A percentile compares a stretch with the other conserved stretches of the same genome.
These are phyloP conservation scores for Thamnophis elegans DNA, from an alignment of 2,797 vertebrate species.

Conservation along the genomic window DNA sequence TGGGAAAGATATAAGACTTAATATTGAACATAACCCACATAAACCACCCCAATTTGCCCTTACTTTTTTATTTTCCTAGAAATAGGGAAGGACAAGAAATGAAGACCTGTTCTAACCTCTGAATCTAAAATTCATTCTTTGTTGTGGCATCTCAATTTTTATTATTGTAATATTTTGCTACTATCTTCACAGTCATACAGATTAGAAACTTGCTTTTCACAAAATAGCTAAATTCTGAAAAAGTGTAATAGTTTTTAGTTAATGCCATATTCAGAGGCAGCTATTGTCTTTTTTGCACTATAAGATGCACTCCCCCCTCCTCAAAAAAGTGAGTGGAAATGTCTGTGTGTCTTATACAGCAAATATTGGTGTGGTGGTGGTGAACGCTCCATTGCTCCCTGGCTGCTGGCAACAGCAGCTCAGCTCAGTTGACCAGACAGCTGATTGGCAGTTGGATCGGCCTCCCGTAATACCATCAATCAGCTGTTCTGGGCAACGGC, in stretches of 20 bases:
- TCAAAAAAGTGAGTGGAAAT: too few relatives aligned
- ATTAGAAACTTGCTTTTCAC: neutral
- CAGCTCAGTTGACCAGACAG: too few relatives aligned
- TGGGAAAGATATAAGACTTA: neutral
- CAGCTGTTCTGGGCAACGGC: too few relatives aligned
- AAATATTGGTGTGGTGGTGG: too few relatives aligned
- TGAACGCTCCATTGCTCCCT: too few relatives aligned
- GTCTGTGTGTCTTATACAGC: too few relatives aligned
- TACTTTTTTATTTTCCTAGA: neutral
- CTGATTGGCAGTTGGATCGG: too few relatives aligned
- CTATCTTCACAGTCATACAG: neutral
- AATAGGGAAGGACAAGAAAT: neutral
- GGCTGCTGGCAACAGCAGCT: too few relatives aligned
- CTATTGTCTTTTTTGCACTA: neutral
- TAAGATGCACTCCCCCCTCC: too few relatives aligned
- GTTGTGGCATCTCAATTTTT: neutral
- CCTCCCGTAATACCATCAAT: too few relatives aligned
- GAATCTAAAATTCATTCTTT: neutral
- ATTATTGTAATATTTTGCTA: neutral
- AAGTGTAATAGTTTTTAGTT: neutral
- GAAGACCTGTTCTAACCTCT: neutral
- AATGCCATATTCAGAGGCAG: neutral
- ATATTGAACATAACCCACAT: neutral
- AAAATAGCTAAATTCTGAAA: neutral
- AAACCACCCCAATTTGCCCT: neutral